Base-by-base conservation (phyloP, 2,113 vertebrate genomes). In the Phainopepla nitens region DNA sequence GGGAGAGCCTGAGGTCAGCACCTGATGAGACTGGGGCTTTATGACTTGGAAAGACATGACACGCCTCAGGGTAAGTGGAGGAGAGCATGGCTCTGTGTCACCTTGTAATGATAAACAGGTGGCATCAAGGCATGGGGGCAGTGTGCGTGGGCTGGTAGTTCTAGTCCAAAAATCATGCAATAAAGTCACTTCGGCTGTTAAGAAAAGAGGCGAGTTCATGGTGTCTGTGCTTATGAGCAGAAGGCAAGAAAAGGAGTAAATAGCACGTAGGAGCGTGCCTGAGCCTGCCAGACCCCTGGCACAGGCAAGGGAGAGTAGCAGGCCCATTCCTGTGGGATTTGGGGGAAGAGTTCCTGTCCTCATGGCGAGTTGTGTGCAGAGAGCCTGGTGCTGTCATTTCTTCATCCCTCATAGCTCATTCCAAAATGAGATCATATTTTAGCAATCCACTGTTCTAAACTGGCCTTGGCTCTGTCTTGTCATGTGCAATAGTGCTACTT, bases 351-450 rank as follows among this genome's bases (percentile, higher is more conserved):
- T 35, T 50, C 23, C 39, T 60, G 12, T 51, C 12, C 11, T 25
- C 0, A 0, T 25, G 44, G 29, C 0, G 0, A 36, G 60, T 50
- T 27, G 15, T 44, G 41, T 2, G 3, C 47, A 44, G 28, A 24
- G 49, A 53, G 11, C 70, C 36, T 2, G 1, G 6, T 60, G 39
- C 45, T 3, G 3, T 61, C 6, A 12, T 64, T 84, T 82, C 69
- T 78, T 13, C 6, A 6, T 64, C 49, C n/a, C 33, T 70, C 10
- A 4, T 28, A 68, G 73, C 28, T 58, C 18, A 20, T 64, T 65
- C 53, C 66, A 39, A 28, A 42, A 78, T 23, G 51, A 61, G 53
- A 44, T 27, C 0, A 3, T 42, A 8, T 72, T 84, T 69, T 71
- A 79, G 41, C 41, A 51, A 9, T 76, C 27, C 5, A 2, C 25